Percentiles rank a stretch among this genome's conserved stretches.
Evolutionary conservation across 2,113 vertebrate species (phyloP).

Genomic region (Gambusia holbrooki): DNA sequence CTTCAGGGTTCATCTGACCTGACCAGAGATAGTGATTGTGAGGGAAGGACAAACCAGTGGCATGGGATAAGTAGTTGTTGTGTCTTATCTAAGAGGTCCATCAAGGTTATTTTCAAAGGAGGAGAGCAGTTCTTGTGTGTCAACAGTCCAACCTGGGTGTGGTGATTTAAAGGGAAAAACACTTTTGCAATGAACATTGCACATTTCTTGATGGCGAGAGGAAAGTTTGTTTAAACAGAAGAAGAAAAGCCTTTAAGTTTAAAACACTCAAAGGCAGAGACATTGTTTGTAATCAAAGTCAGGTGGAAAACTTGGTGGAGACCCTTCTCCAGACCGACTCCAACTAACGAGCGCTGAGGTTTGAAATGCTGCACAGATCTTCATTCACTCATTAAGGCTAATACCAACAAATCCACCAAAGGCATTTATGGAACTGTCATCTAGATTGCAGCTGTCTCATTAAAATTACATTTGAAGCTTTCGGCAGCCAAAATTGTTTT

Average conservation of each 20-base stretch:
- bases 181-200: constrained; percentile 56
- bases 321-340: constrained; percentile 52
- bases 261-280: constrained; percentile 24
- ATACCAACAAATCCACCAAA: constrained; percentile 68
- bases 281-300: constrained; percentile 29
- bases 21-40: no score
- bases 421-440: constrained; percentile 62
- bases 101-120: no score
- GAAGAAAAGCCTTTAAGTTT: constrained; percentile 49
- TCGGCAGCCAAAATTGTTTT: constrained; percentile 55
- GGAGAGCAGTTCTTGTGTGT: no score
- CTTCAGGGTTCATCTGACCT: no score
- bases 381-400: constrained; percentile 68
- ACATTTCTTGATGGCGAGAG: constrained; percentile 40
- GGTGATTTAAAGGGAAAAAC: constrained; percentile 19
- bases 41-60: no score
- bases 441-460: constrained; percentile 67
- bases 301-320: constrained; percentile 46
- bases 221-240: constrained; percentile 31
- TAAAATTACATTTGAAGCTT: constrained; percentile 70
- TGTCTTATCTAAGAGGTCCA: no score
- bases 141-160: no score
- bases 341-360: constrained; percentile 57
- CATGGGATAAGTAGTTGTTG: no score
- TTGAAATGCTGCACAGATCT: constrained; percentile 50